A percentile compares a stretch with the other conserved stretches of the same genome.
Conservation (phyloP, 2,888 invertebrate genomes). For the Drosophila atripex region DNA sequence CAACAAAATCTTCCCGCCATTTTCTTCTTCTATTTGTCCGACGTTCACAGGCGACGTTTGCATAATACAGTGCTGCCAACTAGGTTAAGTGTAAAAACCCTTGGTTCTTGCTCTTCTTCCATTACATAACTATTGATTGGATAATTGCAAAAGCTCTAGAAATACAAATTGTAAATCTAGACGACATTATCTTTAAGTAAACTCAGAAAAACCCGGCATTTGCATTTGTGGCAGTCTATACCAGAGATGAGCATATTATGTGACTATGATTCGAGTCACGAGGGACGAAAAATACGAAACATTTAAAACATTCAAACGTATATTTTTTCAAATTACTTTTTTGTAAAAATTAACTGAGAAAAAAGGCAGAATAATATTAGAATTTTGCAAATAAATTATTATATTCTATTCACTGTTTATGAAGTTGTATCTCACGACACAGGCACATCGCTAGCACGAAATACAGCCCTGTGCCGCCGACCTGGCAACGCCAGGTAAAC, state of each 20-base stretch:
- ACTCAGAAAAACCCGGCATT: constrained; percentile 3
- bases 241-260: constrained; percentile 8
- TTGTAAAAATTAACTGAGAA: too few relatives aligned
- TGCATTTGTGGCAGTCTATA: constrained; percentile 17
- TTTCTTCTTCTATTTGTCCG: constrained; percentile 53
- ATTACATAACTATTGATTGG: constrained; percentile 30
- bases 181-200: not conserved
- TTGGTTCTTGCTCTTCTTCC: constrained; percentile 1
- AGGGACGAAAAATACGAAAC: not conserved
- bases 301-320: not conserved
- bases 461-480: constrained; percentile 57
- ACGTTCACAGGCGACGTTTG: constrained; percentile 26
- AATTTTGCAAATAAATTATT: not conserved
- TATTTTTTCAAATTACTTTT: too few relatives aligned
- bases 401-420: not conserved
- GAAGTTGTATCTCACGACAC: not conserved
- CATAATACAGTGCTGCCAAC: constrained; percentile 48
- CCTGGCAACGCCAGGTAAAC: constrained; percentile 65
- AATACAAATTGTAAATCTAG: not conserved
- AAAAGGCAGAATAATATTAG: not conserved
- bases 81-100: not conserved
- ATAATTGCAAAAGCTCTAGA: not conserved
- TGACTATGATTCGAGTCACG: not conserved
- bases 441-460: constrained; percentile 10
- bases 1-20: constrained; percentile 58